Evolutionary conservation across 1,140 invertebrate genomes (phyloP), one percentile per base, ranked within the genome.

Genomic region (Pseudomyrmex gracilis): DNA sequence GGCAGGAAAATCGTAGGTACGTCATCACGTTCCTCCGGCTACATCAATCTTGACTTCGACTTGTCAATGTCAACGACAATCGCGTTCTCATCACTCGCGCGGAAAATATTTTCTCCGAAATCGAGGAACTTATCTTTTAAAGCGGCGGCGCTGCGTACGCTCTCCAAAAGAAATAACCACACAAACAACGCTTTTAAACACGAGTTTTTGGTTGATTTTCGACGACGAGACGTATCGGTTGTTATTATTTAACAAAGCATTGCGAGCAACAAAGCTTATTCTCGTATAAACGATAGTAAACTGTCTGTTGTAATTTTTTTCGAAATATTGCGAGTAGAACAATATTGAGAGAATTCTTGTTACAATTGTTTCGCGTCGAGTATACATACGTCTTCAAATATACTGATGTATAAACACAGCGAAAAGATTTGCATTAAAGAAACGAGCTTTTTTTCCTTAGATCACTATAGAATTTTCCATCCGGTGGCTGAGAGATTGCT

Each of bases 1-100:
- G 66, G 66, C 58, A 71, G 76, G 76, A 71, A 71, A 80, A 80
- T 80, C 76, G 66, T 80, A 71, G 76, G 53, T 80, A 71, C 76
- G 76, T 80, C 66, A 78, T 78, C 76, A 58, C 76, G 66, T 71
- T 80, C 17, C 66, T 70, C 7, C 34, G 58, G 66, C 43, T 80
- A 71, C 76, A 80, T 80, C 76, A 70, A 80, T 80, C 76, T 71
- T 71, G 76, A 71, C 66, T 80, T 71, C 76, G 76, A 80, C 76
- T 71, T 80, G 76, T 82, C 78, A 74, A 82, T 34, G 70, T 82
- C 78, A 82, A 82, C 57, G 71, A 82, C 78, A 82, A 82, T 82
- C 78, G 67, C 58, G 47, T 13, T 24, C 51, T 82, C 78, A 82
- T 82, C 78, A 63, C 58, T 74, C 70, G 78, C 67, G 47, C 24